Conservation (phyloP, 2,888 invertebrate species). For the Microplitis manilae region DNA sequence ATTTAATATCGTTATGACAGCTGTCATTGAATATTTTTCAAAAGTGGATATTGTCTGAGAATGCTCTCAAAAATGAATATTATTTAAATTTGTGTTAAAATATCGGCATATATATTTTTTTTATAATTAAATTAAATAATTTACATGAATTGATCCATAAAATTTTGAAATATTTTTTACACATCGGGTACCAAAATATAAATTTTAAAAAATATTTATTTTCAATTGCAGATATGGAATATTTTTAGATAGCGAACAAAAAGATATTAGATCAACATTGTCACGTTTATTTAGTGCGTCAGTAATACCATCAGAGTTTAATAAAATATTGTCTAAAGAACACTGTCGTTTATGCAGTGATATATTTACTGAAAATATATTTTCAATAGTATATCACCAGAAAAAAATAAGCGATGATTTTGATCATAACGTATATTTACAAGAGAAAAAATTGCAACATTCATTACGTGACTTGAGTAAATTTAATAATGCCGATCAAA, state of each 20-base stretch:
- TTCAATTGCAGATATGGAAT: conserved; percentile 74
- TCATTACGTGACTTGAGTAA: conserved; percentile 73
- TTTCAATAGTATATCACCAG: conserved; percentile 57
- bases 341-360: conserved; percentile 58
- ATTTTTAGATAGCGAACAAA: conserved; percentile 76
- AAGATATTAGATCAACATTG: conserved; percentile 75
- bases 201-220: conserved; percentile 17
- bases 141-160: no score
- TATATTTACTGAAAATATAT: conserved; percentile 70
- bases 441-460: conserved; percentile 52
- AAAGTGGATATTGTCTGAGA: no score
- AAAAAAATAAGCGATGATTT: conserved; percentile 70
- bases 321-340: conserved; percentile 52
- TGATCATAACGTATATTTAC: conserved; percentile 73
- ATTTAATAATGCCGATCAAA: conserved; percentile 66
- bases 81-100: no score
- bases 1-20: no score
- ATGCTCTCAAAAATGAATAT: no score
- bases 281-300: conserved; percentile 76
- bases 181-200: not conserved
- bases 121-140: no score
- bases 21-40: no score
- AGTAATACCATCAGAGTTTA: conserved; percentile 60
- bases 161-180: no score
- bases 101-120: no score